Evolutionary conservation across 2,797 vertebrate genomes (phyloP), one percentile per base, ranked within the genome.

Genomic region (Potorous gilbertii): DNA sequence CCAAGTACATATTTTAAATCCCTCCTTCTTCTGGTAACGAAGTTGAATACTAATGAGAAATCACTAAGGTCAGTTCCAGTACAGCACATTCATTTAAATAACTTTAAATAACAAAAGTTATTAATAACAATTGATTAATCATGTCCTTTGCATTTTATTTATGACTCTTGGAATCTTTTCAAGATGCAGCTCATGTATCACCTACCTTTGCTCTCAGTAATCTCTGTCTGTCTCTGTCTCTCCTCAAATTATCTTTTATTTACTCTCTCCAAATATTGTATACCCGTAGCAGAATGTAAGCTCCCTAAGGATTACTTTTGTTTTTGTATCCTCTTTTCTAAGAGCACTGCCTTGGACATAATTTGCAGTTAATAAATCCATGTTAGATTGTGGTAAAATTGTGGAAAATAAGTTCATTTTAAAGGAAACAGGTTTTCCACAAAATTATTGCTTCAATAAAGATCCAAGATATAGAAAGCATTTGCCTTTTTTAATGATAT

Each of bases 11-110:
- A 52, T 52, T 0, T 52, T 52, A 52, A 56, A 34, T 40, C 96
- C 10, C 52, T 96, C 95, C 54, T 46, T 90, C 40, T 90, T 57
- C 81, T 40, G 92, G 89, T 90, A 95, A 91, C 40, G 94, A 91
- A 95, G 54, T 24, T 94, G 87, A 96, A 93, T 94, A 55, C 62
- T 21, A 55, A n/a, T 5, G 74, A 96, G 89, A 55, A 5, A 96
- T 52, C 55, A 93, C 55, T 54, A 93, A 94, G 62, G 90, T 90
- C 93, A 95, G 56, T 28, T 3, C 59, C 55, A 95, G 55, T 21
- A 40, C 92, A 74, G 66, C 91, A 90, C 91, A 55, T 12, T 59
- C 57, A 96, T 97, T 97, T 95, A 97, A 96, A 96, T 95, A 91
- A n/a, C n/a, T n/a, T n/a, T n/a, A n/a, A n/a, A n/a, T n/a, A n/a